These are phyloP conservation scores for Ennomos quercinarius DNA, from an alignment of 2,888 invertebrate genomes.

Conservation along the genomic window DNA sequence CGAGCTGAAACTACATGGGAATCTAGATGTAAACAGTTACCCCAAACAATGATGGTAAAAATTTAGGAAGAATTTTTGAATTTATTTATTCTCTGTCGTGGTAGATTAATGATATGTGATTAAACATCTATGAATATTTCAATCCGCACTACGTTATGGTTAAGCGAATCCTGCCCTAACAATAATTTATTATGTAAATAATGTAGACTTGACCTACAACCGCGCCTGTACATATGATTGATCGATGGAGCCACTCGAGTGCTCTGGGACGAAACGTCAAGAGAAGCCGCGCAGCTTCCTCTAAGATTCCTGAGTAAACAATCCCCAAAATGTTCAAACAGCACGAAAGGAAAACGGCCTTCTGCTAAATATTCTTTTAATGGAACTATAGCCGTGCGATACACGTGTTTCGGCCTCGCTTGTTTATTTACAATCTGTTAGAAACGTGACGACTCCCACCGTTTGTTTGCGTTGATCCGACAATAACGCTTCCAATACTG, in stretches of 20 bases:
- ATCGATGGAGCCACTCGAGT: conserved; percentile 42
- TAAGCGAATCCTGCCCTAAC: conserved; percentile 28
- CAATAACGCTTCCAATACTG: conserved; percentile 28
- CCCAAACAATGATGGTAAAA: too few relatives aligned
- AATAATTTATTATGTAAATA: conserved; percentile 31
- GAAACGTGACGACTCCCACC: conserved; percentile 45
- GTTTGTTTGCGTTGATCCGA: conserved; percentile 39
- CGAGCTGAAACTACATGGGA: background rate
- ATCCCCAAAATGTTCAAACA: conserved; percentile 26
- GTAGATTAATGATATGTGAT: too few relatives aligned
- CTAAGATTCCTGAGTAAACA: conserved; percentile 18
- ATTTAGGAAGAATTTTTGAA: too few relatives aligned
- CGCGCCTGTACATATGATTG: conserved; percentile 51
- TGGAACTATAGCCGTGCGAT: conserved; percentile 23
- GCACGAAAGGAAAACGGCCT: conserved; percentile 19
- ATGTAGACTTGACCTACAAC: conserved; percentile 20
- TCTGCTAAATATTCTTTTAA: conserved; percentile 29
- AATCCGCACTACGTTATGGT: background rate
- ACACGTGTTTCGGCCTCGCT: conserved; percentile 36
- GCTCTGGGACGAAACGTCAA: conserved; percentile 23
- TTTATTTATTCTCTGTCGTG: too few relatives aligned
- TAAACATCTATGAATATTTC: too few relatives aligned
- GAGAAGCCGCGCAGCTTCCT: conserved; percentile 10
- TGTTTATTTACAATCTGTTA: conserved; percentile 39
- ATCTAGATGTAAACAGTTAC: background rate